Percentiles rank a stretch among this genome's conserved stretches.
Evolutionary conservation across 37 sponge, comb jelly and placozoan species (phyloP).

Genomic region (Hexactinellida sp.): DNA sequence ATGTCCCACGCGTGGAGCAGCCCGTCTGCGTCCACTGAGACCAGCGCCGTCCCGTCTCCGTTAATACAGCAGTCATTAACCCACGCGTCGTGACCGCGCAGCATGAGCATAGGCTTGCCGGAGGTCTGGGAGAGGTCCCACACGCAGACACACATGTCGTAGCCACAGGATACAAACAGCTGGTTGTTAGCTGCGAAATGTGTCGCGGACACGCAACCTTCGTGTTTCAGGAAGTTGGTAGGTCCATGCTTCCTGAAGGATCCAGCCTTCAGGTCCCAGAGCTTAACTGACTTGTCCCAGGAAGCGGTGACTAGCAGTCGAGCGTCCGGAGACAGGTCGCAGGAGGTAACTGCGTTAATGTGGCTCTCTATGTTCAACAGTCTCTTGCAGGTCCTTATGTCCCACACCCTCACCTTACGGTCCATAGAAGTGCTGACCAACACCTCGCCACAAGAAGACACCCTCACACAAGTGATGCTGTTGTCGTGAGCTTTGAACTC

Average conservation of each 20-base stretch:
- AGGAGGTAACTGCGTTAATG: neutral
- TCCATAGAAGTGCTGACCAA: conserved; percentile 1
- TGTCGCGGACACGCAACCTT: neutral
- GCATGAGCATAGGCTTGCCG: neutral
- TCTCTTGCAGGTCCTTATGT: neutral
- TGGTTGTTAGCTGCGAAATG: neutral
- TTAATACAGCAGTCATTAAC: neutral
- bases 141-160: neutral
- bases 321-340: conserved; percentile 29
- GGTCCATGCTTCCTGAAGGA: neutral
- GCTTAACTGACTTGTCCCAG: conserved; percentile 65
- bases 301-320: conserved; percentile 59
- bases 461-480: neutral
- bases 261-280: conserved; percentile 53
- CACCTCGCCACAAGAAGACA: neutral
- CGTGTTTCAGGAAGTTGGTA: neutral
- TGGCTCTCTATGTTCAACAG: neutral
- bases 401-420: neutral
- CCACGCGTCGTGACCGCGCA: neutral
- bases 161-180: neutral
- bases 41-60: neutral
- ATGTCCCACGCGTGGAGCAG: neutral
- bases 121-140: neutral
- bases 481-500: conserved; percentile 6
- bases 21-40: neutral